phyloP scores from a whole-genome alignment of 2,888 invertebrate species.

The Zhuqinia jingwanae region DNA sequence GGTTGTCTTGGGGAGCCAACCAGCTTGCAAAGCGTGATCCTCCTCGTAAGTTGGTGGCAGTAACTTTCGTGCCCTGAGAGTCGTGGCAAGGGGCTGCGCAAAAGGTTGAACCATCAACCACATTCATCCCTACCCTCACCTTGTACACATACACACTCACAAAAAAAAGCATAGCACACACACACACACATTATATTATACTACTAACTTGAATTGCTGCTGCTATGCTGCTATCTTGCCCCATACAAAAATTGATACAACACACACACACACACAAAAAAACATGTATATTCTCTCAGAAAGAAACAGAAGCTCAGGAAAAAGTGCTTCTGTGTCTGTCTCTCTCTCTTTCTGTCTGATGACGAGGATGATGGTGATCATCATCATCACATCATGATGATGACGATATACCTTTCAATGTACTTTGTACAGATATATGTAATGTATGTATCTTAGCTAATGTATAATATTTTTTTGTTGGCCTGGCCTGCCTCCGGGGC shows the following conservation, averaged over 20 bases:
- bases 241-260: no score
- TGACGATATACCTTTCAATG: background rate
- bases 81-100: conserved; percentile 78
- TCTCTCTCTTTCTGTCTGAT: background rate
- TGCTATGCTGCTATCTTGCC: background rate
- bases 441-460: background rate
- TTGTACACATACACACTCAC: background rate
- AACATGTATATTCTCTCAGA: no score
- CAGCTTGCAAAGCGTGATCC: conserved; percentile 66
- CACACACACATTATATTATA: no score
- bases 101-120: conserved; percentile 77
- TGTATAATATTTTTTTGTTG: conserved; percentile 51
- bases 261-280: no score
- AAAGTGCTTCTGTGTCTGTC: background rate
- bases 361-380: no score
- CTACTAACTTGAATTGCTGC: background rate
- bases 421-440: background rate
- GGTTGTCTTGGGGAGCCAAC: conserved; percentile 74
- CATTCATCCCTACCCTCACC: conserved; percentile 25
- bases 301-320: no score
- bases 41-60: conserved; percentile 74
- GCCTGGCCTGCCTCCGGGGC: conserved; percentile 79
- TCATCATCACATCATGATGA: background rate
- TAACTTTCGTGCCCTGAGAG: conserved; percentile 72
- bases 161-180: background rate